These are phyloP conservation scores for Microplitis mediator DNA, from an alignment of 1,140 invertebrate species.

Conservation along the genomic window DNA sequence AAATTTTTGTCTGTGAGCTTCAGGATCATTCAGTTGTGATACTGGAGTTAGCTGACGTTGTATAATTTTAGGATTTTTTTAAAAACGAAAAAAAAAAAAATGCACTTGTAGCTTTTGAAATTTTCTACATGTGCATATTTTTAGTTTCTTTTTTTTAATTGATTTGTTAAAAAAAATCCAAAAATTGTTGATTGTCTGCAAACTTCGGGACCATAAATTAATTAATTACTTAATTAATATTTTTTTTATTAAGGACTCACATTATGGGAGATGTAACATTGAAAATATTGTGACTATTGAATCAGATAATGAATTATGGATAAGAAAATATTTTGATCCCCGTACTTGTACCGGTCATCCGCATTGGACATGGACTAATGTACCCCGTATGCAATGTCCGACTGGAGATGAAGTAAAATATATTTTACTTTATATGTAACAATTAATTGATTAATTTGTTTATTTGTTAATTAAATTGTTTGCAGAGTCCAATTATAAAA, in stretches of 20 bases:
- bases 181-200: neutral
- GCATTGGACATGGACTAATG: slow-evolving; percentile 50
- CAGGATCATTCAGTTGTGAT: no score
- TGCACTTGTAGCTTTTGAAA: no score
- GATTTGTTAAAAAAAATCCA: no score
- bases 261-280: slow-evolving; percentile 55
- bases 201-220: neutral
- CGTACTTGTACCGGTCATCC: slow-evolving; percentile 50
- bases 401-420: slow-evolving; percentile 48
- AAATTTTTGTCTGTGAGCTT: no score
- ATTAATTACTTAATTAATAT: neutral
- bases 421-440: slow-evolving; percentile 27
- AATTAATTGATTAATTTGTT: neutral
- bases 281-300: slow-evolving; percentile 52
- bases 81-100: no score
- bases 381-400: slow-evolving; percentile 52
- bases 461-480: slow-evolving; percentile 17
- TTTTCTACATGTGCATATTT: neutral
- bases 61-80: no score
- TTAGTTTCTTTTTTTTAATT: slow-evolving; percentile 4
- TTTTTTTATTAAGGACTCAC: slow-evolving; percentile 45
- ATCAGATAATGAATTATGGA: slow-evolving; percentile 41
- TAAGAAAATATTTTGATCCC: slow-evolving; percentile 56
- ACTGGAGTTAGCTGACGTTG: no score
- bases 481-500: slow-evolving; percentile 52